Base-by-base conservation (phyloP, 2,888 invertebrate species). In the Gymnosoma rotundatum region DNA sequence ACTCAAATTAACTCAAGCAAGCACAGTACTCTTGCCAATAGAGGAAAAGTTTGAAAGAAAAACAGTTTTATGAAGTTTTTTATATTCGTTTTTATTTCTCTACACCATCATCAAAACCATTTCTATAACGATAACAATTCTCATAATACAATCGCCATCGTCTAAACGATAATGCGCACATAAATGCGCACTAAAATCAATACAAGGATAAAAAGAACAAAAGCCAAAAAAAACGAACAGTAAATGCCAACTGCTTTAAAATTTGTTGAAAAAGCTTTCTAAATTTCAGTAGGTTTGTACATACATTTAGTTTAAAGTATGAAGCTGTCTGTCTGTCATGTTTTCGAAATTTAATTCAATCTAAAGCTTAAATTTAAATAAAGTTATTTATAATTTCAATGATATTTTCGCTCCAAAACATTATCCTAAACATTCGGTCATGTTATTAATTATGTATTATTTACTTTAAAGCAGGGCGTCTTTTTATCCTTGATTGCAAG, bases 141-240 rank as follows among this genome's bases (percentile, higher is more conserved):
- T 89, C 89, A 88, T 90, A 90, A 90, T 89, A 90, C 91, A 86
- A 88, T 88, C 89, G 89, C 90, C 88, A 78, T 78, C 81, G 90
- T 90, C 91, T 91, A 91, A 90, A 91, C 90, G 91, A 90, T 91
- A 90, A 91, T 91, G 87, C 89, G 90, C 89, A 89, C 90, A 89
- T 91, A 91, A 91, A 90, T 89, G 91, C 89, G 90, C 91, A 91
- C 91, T 91, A 91, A 91, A 91, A 91, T 91, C 91, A 91, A 91
- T 91, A 91, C 89, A 87, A 89, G 86, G 78, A 86, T 75, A 64
- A 32, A 78, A 73, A 66, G 52, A 64, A 25, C 4, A 25, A 25
- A 25, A 25, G 2, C 4, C 25, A 4, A 25, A 25, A 2, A 32
- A 32, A 32, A 32, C 0, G 8, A 32, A 32, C 6, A 73, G 61